phyloP scores from a whole-genome alignment of 2,888 invertebrate genomes.

The Pterostichus niger region DNA sequence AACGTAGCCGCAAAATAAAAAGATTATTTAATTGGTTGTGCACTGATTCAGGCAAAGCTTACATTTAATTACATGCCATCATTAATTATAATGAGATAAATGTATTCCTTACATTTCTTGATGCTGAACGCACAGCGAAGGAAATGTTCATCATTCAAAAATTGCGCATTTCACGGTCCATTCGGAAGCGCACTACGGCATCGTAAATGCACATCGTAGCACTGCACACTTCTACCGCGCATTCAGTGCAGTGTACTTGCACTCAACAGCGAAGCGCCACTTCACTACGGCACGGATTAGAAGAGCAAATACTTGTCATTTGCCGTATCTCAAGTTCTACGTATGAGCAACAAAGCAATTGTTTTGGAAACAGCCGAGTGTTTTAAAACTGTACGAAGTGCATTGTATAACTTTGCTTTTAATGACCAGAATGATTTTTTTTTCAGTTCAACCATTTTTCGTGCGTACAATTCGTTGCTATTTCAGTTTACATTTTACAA shows the following conservation, averaged over 20 bases:
- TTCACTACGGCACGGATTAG: slow-evolving; percentile 15
- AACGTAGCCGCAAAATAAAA: slow-evolving; percentile 40
- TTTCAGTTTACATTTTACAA: no score
- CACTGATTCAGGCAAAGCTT: slow-evolving; percentile 34
- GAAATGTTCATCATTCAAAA: background rate
- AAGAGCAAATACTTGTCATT: slow-evolving; percentile 21
- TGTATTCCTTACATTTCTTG: background rate
- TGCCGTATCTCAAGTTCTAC: slow-evolving; percentile 9
- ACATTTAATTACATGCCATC: slow-evolving; percentile 34
- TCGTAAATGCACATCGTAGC: background rate
- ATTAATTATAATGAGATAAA: slow-evolving; percentile 32
- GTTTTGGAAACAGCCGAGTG: background rate
- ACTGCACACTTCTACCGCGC: background rate
- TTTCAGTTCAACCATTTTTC: no score
- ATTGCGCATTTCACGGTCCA: slow-evolving; percentile 7
- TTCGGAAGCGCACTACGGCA: background rate
- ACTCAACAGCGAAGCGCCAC: slow-evolving; percentile 2
- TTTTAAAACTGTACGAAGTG: background rate
- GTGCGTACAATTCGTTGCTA: no score
- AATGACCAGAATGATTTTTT: no score
- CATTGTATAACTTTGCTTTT: no score
- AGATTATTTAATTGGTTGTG: slow-evolving; percentile 43
- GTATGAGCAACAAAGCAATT: slow-evolving; percentile 12
- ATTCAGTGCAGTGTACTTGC: slow-evolving; percentile 15
- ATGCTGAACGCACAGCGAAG: background rate